A percentile compares a stretch with the other conserved stretches of the same genome.
phyloP scores from a whole-genome alignment of 37 sponge, comb jelly and placozoan species.

The Halichondria panicea region DNA sequence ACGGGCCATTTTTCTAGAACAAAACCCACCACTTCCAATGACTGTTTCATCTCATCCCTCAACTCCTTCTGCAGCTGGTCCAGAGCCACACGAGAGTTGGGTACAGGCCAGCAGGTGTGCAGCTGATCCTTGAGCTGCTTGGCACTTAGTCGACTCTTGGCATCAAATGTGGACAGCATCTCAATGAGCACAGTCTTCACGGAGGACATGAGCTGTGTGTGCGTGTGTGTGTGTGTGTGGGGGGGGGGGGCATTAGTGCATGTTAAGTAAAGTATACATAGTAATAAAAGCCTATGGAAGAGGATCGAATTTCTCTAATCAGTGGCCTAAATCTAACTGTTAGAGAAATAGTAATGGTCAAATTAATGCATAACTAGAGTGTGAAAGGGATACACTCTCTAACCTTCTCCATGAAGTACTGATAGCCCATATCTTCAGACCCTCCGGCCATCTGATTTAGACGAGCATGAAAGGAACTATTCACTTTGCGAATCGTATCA shows the following conservation, averaged over 20 bases:
- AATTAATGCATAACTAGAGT: no score
- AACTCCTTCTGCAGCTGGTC: slow-evolving; percentile 62
- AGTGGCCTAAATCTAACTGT: neutral
- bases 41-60: slow-evolving; percentile 56
- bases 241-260: neutral
- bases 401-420: slow-evolving; percentile 72
- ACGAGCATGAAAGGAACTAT: slow-evolving; percentile 25
- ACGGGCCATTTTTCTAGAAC: no score
- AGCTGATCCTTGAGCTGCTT: slow-evolving; percentile 72
- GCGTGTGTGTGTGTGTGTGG: neutral
- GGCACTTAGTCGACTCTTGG: slow-evolving; percentile 60
- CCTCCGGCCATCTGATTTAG: slow-evolving; percentile 45
- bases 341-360: neutral
- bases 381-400: neutral
- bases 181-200: slow-evolving; percentile 65
- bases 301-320: neutral
- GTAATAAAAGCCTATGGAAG: neutral
- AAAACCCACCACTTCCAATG: slow-evolving; percentile 69
- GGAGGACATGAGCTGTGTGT: slow-evolving; percentile 63
- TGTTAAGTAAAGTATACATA: neutral
- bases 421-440: slow-evolving; percentile 67
- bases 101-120: slow-evolving; percentile 69
- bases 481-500: slow-evolving; percentile 54
- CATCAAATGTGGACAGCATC: slow-evolving; percentile 75
- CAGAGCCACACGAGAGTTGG: slow-evolving; percentile 36